Conservation (phyloP, 2,113 vertebrate genomes). For the Blennius ocellaris region DNA sequence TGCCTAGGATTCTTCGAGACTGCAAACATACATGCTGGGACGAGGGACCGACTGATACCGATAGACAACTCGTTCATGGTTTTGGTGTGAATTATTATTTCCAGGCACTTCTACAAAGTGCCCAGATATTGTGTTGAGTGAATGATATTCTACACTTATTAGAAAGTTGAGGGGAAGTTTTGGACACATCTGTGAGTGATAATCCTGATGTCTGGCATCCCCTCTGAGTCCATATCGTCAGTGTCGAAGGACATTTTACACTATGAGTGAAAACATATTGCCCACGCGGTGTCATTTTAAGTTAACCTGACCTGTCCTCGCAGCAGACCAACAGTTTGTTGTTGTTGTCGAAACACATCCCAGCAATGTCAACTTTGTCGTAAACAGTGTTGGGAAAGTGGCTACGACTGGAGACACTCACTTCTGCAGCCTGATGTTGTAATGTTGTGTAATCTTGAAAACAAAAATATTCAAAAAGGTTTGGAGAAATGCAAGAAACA, state of each 20-base stretch:
- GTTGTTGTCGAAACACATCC: constrained; percentile 34
- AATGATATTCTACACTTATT: not conserved
- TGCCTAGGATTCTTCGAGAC: constrained; percentile 36
- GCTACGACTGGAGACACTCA: constrained; percentile 10
- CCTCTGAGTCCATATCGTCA: constrained; percentile 1
- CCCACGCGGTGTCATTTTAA: not conserved
- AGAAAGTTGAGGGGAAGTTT: not conserved
- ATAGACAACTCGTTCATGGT: not conserved
- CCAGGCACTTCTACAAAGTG: not conserved
- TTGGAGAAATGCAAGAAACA: not conserved
- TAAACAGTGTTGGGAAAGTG: constrained; percentile 37
- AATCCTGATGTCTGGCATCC: not conserved
- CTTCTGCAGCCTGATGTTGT: not conserved
- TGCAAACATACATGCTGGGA: constrained; percentile 7
- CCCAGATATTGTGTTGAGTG: constrained; percentile 1
- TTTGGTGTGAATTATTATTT: not conserved
- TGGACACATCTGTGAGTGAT: not conserved
- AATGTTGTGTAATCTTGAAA: not conserved
- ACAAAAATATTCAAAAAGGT: not conserved
- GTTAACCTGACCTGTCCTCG: constrained; percentile 5
- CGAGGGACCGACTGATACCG: not conserved
- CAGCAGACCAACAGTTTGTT: constrained; percentile 30
- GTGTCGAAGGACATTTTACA: not conserved
- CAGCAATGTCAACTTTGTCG: constrained; percentile 4
- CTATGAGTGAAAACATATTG: no score